Evolutionary conservation across 2,797 vertebrate species (phyloP).

Genomic region (Podargus strigoides): DNA sequence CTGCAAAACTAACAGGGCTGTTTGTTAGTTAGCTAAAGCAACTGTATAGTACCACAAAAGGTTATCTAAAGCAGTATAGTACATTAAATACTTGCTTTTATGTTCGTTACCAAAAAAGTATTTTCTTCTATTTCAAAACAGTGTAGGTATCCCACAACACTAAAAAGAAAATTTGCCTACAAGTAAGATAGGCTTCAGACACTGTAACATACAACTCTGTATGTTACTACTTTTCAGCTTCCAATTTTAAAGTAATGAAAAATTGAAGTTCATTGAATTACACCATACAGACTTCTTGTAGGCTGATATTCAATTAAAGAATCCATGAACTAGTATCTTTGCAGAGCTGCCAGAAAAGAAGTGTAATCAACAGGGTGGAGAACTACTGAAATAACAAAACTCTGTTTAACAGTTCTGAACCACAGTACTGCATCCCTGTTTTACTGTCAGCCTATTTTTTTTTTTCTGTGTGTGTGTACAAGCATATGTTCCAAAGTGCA

Average conservation of each 20-base stretch:
- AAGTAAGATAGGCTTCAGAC: neutral
- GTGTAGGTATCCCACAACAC: neutral
- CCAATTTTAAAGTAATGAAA: neutral
- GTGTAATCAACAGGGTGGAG: neutral
- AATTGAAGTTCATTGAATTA: conserved; percentile 48
- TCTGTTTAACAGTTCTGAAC: neutral
- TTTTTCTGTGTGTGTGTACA: neutral
- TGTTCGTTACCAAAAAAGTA: neutral
- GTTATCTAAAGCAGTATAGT: neutral
- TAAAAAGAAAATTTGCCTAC: neutral
- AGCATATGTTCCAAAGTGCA: neutral
- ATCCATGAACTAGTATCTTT: neutral
- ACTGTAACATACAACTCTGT: neutral
- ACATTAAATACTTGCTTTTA: neutral
- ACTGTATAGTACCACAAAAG: neutral
- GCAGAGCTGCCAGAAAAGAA: neutral
- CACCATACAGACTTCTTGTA: neutral
- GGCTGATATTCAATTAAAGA: neutral
- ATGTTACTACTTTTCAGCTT: neutral
- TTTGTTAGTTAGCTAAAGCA: neutral
- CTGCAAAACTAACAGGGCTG: neutral
- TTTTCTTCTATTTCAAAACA: neutral
- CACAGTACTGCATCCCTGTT: neutral
- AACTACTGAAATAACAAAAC: neutral
- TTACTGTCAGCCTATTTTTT: neutral